Evolutionary conservation across 2,888 invertebrate genomes (phyloP), one percentile per base, ranked within the genome.

Genomic region (Oasisia sp.): DNA sequence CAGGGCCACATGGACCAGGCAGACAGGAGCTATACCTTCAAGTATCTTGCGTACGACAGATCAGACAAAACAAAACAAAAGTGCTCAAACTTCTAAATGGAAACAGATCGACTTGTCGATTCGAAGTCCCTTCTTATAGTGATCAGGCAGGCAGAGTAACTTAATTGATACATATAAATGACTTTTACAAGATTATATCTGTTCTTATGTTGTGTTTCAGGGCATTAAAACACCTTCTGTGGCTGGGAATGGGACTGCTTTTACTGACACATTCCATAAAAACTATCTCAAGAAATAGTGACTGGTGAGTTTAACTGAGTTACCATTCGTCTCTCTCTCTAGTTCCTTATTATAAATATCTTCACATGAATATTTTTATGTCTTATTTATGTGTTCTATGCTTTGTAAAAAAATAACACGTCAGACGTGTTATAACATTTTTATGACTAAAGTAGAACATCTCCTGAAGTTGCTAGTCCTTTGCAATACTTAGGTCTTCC

Each of bases 281-380:
- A 97, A 99, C 99, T 0, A 98, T 98, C 95, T 97, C 97, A 91
- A 97, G 99, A 94, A 99, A 99, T 97, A 98, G 97, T 97, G 99
- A 99, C 96, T 99, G 96, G 96, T 96, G 93, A 94, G 95, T 91
- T 90, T n/a, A 32, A 44, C 32, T 90, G 90, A 90, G n/a, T n/a
- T n/a, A n/a, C n/a, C n/a, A n/a, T n/a, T n/a, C n/a, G n/a, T n/a
- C n/a, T n/a, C n/a, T n/a, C n/a, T 90, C 90, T 90, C 44, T 90
- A 14, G 90, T 38, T 90, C 27, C 32, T 0, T 90, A 90, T 14
- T 90, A 44, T 58, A 58, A 32, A 32, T 91, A 45, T 44, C 12
- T 27, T 5, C 32, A 58, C n/a, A 56, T 91, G n/a, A 19, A 19
- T 56, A 89, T 74, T 92, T 91, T 74, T 91, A 11, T 32, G 19